These are phyloP conservation scores for Calidris pugnax DNA, from an alignment of 2,113 vertebrate species.

Conservation along the genomic window DNA sequence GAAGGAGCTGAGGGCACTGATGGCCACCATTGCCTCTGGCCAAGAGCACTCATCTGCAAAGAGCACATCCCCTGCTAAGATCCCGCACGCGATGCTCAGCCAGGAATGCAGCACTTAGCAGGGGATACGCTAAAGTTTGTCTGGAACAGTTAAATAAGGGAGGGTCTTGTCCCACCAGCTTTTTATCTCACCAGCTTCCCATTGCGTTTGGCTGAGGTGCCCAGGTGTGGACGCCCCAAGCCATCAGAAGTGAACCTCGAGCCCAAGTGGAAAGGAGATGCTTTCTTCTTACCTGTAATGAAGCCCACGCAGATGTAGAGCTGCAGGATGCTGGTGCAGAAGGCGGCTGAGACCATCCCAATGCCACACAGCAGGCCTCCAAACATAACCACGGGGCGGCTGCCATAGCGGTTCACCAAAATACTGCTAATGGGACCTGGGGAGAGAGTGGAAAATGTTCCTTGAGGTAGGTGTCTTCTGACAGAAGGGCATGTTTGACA, in stretches of 20 bases:
- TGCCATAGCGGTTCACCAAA: constrained; percentile 81
- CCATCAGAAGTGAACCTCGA: background rate
- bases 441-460: background rate
- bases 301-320: constrained; percentile 81
- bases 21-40: background rate
- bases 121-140: background rate
- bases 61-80: background rate
- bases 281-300: constrained; percentile 77
- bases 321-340: constrained; percentile 80
- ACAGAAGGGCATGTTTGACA: background rate
- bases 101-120: fast-evolving
- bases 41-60: background rate
- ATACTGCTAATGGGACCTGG: constrained; percentile 81
- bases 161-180: background rate
- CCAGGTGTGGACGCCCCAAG: background rate
- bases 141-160: background rate
- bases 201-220: fast-evolving
- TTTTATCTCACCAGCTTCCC: background rate
- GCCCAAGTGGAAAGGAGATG: fast-evolving
- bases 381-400: constrained; percentile 80
- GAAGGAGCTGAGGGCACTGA: background rate
- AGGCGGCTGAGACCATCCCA: constrained; percentile 79
- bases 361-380: constrained; percentile 79
- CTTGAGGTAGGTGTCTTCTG: background rate
- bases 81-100: fast-evolving